Evolutionary conservation across 2,113 vertebrate species (phyloP), one percentile per base, ranked within the genome.

Genomic region (Ptilonorhynchus violaceus): DNA sequence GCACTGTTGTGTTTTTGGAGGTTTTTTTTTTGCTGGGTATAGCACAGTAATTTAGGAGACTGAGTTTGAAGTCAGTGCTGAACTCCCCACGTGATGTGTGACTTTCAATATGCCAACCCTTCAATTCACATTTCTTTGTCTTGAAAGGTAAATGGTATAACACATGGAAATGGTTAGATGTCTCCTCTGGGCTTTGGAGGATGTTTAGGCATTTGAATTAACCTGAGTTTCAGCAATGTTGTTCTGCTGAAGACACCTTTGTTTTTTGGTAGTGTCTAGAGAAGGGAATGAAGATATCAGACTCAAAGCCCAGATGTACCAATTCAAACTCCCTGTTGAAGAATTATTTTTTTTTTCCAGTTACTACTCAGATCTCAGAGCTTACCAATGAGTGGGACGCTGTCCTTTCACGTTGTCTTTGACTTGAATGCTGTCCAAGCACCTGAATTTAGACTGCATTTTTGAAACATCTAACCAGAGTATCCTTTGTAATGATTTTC

Each of bases 1-100:
- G 4, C 7, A 35, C 7, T 0, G 0, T 5, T 28, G 16, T 3
- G 5, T 11, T 13, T 62, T 83, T 23, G 42, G 42, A 15, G 14
- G 17, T 6, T 1, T 19, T 6, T 21, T 42, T 10, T 46, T 67
- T 35, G 0, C 33, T 82, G n/a, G 28, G 5, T 60, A 59, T 46
- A 30, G 30, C 3, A 3, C 2, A 28, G 16, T 31, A 49, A 74
- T 69, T 58, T 49, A 69, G n/a, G 37, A 50, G 28, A 60, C 30
- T 78, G 41, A 24, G 4, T 47, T 19, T 62, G 55, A 77, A 81
- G 27, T 73, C 53, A 58, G 24, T 37, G 23, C 47, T 85, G 6
- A 2, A n/a, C 5, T 64, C 15, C 13, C 64, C 47, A 28, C 4
- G 22, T 46, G 13, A 47, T 41, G 4, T 78, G 10, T 33, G 62